Evolutionary conservation across 1,140 invertebrate species (phyloP).

Genomic region (Heterodera schachtii): DNA sequence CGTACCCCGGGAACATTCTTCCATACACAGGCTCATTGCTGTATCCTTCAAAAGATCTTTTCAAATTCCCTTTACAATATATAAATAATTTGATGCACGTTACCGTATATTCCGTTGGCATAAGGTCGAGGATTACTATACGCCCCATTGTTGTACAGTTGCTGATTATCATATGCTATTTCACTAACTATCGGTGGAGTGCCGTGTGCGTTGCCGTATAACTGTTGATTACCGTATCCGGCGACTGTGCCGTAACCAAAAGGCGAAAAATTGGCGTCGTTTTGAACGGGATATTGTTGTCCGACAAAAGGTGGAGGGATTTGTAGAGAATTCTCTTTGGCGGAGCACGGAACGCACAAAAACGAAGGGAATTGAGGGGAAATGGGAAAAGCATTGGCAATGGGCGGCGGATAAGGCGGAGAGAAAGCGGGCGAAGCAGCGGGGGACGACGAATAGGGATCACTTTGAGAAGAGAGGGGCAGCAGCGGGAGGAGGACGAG

Average conservation of each 20-base stretch:
- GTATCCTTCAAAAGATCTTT: background rate
- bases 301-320: background rate
- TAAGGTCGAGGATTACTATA: background rate
- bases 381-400: background rate
- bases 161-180: background rate
- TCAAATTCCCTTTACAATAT: background rate
- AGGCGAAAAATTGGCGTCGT: constrained; percentile 18
- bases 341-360: constrained; percentile 13
- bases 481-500: background rate
- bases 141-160: background rate
- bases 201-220: background rate
- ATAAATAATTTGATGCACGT: no score
- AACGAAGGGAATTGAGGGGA: background rate
- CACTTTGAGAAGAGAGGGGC: background rate
- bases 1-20: no score
- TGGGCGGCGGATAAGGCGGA: constrained; percentile 10
- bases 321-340: background rate
- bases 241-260: constrained; percentile 15
- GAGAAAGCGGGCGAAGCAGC: background rate
- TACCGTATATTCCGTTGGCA: no score
- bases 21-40: constrained; percentile 1
- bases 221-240: background rate
- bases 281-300: background rate
- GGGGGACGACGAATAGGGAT: background rate
- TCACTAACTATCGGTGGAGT: background rate